phyloP scores from a whole-genome alignment of 2,888 invertebrate genomes.

The Anaspis maculata region DNA sequence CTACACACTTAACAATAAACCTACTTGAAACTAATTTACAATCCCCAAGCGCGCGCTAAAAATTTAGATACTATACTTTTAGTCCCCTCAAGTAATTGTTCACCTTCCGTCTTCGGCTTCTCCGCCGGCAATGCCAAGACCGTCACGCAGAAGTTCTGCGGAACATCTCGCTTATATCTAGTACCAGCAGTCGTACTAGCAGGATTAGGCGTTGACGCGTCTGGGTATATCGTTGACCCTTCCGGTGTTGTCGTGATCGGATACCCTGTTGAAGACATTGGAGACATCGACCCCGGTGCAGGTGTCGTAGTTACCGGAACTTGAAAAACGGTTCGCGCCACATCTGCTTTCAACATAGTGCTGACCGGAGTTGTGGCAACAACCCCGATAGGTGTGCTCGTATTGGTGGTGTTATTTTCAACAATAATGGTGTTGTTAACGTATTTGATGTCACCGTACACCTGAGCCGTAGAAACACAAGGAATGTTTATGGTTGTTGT shows the following conservation, averaged over 20 bases:
- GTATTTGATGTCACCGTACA: conserved; percentile 15
- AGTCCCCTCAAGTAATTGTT: too few species aligned
- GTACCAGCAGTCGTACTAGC: background rate
- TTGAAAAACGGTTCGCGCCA: too few species aligned
- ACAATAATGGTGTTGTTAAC: conserved; percentile 13
- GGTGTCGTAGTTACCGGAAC: too few species aligned
- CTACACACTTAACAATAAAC: too few species aligned
- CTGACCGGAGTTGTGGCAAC: too few species aligned
- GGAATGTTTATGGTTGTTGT: conserved; percentile 28
- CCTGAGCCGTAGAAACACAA: conserved; percentile 32
- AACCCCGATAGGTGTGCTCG: background rate
- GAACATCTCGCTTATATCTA: conserved; percentile 18
- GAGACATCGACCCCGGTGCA: too few species aligned
- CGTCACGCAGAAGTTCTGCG: conserved; percentile 30
- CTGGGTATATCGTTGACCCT: conserved; percentile 3
- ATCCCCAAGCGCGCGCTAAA: too few species aligned
- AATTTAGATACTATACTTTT: too few species aligned
- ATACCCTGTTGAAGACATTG: conserved; percentile 4
- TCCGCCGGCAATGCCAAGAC: conserved; percentile 29
- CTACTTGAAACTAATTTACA: too few species aligned
- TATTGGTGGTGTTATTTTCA: background rate
- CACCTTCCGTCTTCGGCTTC: conserved; percentile 24
- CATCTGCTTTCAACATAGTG: too few species aligned
- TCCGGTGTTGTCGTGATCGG: conserved; percentile 9
- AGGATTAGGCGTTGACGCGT: conserved; percentile 7